These are phyloP conservation scores for Zaprionus kolodkinae DNA, from an alignment of 1,140 invertebrate species.

Conservation along the genomic window DNA sequence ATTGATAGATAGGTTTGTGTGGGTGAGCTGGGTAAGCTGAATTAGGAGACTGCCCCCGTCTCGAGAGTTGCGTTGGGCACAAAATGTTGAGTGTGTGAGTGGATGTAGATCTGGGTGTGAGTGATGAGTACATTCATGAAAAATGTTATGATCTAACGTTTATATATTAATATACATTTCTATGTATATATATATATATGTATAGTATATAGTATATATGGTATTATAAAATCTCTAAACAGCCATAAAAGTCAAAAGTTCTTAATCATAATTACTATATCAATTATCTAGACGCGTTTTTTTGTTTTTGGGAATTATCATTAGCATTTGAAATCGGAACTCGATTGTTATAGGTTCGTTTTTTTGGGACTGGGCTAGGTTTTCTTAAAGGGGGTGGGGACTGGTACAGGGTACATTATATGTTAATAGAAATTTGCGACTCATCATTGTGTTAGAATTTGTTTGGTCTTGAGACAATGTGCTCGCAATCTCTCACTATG, in stretches of 20 bases:
- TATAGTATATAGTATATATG: conserved; percentile 58
- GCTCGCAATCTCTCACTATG: conserved; percentile 13
- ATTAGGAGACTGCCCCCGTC: not conserved
- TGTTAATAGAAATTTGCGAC: conserved; percentile 76
- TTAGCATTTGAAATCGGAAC: conserved; percentile 64
- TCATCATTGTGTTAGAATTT: conserved; percentile 69
- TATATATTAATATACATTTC: conserved; percentile 20
- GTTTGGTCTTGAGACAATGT: conserved; percentile 68
- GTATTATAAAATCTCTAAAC: conserved; percentile 81
- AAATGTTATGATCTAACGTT: conserved; percentile 26
- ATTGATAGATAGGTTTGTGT: not conserved
- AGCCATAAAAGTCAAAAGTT: conserved; percentile 81
- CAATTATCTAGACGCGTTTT: conserved; percentile 71
- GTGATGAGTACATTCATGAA: conserved; percentile 30
- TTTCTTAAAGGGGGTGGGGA: conserved; percentile 19
- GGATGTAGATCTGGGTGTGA: conserved; percentile 21
- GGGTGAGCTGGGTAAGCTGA: not conserved
- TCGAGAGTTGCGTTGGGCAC: conserved; percentile 1
- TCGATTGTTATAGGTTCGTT: conserved; percentile 71
- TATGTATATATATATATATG: conserved; percentile 54
- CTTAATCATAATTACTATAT: conserved; percentile 63
- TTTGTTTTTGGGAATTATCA: conserved; percentile 31
- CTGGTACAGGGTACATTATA: conserved; percentile 1
- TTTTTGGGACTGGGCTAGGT: conserved; percentile 18
- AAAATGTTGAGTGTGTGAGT: conserved; percentile 28